Conservation (phyloP, 2,797 vertebrate species). For the Gymnoscopelus braueri region DNA sequence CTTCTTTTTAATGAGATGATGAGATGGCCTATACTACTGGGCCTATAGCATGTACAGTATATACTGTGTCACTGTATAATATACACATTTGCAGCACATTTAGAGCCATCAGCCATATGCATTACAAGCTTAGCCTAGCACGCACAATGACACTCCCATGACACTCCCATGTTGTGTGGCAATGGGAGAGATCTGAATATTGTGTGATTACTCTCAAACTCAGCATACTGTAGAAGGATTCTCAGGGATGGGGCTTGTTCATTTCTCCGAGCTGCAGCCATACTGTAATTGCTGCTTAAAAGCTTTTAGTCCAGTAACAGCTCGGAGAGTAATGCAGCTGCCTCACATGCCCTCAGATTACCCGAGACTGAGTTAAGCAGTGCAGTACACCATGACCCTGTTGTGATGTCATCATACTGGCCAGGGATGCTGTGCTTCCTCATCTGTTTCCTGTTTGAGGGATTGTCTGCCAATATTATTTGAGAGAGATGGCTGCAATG, state of each 20-base stretch:
- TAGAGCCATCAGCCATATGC: background rate
- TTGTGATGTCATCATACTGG: conserved; percentile 32
- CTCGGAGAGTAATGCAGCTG: conserved; percentile 28
- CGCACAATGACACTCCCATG: conserved; percentile 9
- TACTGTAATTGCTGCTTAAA: conserved; percentile 39
- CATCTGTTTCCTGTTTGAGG: conserved; percentile 9
- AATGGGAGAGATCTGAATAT: background rate
- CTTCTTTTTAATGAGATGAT: conserved; percentile 32
- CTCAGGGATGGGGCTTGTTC: conserved; percentile 22
- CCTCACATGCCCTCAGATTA: conserved; percentile 47
- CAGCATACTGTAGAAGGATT: conserved; percentile 13
- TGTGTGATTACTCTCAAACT: conserved; percentile 14
- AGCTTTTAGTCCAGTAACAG: conserved; percentile 34
- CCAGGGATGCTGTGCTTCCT: conserved; percentile 14
- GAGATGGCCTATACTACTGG: background rate
- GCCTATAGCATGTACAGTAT: too few relatives aligned
- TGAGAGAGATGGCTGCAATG: conserved; percentile 42
- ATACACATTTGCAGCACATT: conserved; percentile 13
- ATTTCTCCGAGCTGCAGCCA: conserved; percentile 22
- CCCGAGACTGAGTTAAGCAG: conserved; percentile 30
- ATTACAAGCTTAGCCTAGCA: background rate
- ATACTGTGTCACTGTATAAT: conserved; percentile 5
- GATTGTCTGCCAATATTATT: conserved; percentile 34
- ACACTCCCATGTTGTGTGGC: conserved; percentile 19
- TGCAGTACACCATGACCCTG: conserved; percentile 23